Evolutionary conservation across 2,888 invertebrate species (phyloP), one percentile per base, ranked within the genome.

Genomic region (Stenurella melanura): DNA sequence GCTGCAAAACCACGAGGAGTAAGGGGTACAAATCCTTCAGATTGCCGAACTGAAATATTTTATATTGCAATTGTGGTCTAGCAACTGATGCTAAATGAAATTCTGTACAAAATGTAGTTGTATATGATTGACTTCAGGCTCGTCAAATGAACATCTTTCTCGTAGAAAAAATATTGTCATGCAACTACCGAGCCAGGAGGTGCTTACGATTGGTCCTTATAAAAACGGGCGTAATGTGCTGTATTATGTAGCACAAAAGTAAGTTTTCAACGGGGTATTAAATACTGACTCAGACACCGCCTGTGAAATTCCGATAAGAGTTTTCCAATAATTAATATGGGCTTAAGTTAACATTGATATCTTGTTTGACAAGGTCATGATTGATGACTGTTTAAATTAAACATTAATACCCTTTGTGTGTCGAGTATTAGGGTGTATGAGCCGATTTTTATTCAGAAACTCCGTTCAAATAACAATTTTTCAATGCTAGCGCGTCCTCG

Each of bases 301-400:
- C 50, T 61, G 61, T 26, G n/a, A 7, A 21, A 34, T 17, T 30
- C 61, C n/a, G 61, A 61, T 61, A 61, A 61, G 26, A 58, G 26
- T n/a, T 61, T 26, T 30, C 61, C 61, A 17, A 30, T 61, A 61
- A 21, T 30, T 61, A 61, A 61, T 61, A 61, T 61, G n/a, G 4
- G 30, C n/a, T 61, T 30, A 34, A 21, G 30, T 61, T 61, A 30
- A 61, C 30, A 30, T 61, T 61, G 61, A 61, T 34, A 61, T 30
- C n/a, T 21, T 15, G n/a, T 21, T 30, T 61, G 61, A 61, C 61
- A 10, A 17, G 9, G 30, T 26, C 26, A 61, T 61, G 61, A 61
- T 61, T 61, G 61, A 61, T 61, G 30, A 30, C 21, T 17, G 61
- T 61, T 61, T 61, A 61, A 61, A 61, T 30, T 30, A 61, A 30